Percentiles rank a stretch among this genome's conserved stretches.
Evolutionary conservation across 2,113 vertebrate genomes (phyloP).

Genomic region (Poeciliopsis turrubarensis): DNA sequence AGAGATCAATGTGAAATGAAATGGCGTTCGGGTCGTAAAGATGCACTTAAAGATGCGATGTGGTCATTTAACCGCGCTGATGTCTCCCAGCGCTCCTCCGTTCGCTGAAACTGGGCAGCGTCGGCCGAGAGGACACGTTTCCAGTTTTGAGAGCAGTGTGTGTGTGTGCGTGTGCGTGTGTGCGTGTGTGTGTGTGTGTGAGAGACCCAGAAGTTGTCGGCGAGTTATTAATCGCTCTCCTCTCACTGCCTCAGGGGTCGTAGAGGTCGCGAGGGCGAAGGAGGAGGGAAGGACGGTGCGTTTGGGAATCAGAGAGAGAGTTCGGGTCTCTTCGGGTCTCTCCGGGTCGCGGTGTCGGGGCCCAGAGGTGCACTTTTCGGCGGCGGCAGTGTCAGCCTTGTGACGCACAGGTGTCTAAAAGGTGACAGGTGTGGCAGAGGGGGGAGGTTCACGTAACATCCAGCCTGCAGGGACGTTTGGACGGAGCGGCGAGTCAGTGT

Average conservation of each 20-base stretch:
- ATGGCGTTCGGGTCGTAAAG: slow-evolving; percentile 41
- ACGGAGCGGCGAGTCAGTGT: slow-evolving; percentile 20
- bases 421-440: slow-evolving; percentile 50
- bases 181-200: slow-evolving; percentile 52
- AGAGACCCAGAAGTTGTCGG: slow-evolving; percentile 32
- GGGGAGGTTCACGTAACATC: slow-evolving; percentile 11
- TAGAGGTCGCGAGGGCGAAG: slow-evolving; percentile 7
- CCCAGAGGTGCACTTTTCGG: slow-evolving; percentile 68
- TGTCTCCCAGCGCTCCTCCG: not conserved
- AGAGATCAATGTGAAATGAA: slow-evolving; percentile 54
- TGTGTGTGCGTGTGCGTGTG: slow-evolving; percentile 35
- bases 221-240: slow-evolving; percentile 60
- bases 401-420: slow-evolving; percentile 36
- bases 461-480: not conserved
- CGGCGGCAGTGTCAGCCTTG: slow-evolving; percentile 60
- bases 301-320: not conserved
- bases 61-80: slow-evolving; percentile 36
- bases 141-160: slow-evolving; percentile 21
- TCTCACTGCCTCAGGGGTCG: not conserved
- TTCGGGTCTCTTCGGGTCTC: not conserved
- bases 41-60: slow-evolving; percentile 59
- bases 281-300: too few species aligned
- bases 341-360: slow-evolving; percentile 13
- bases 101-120: not conserved
- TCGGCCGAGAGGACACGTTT: slow-evolving; percentile 56